phyloP scores from a whole-genome alignment of 2,797 vertebrate species.

The Gymnoscopelus microlampas region DNA sequence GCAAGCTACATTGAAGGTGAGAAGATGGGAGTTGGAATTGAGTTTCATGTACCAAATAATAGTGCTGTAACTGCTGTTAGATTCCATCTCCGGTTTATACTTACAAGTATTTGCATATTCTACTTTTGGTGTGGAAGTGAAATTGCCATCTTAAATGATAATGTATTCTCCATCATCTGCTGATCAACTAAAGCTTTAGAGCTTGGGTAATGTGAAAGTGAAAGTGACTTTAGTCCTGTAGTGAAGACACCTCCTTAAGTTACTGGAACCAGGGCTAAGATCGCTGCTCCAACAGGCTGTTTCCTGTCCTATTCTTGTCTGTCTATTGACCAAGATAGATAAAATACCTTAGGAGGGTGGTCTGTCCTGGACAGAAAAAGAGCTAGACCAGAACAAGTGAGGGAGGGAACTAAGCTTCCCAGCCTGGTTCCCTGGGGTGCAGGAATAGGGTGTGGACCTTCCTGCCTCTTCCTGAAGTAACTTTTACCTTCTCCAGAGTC shows the following conservation, averaged over 20 bases:
- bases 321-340: not conserved
- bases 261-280: too few relatives aligned
- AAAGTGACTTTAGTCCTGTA: too few relatives aligned
- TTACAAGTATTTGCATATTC: too few relatives aligned
- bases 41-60: not conserved
- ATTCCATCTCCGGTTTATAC: too few relatives aligned
- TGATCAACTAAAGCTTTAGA: too few relatives aligned
- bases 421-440: constrained; percentile 4
- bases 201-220: too few relatives aligned
- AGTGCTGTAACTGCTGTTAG: too few relatives aligned
- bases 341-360: constrained; percentile 2
- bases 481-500: constrained; percentile 14
- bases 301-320: not conserved
- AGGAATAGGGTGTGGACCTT: constrained; percentile 21
- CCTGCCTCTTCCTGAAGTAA: constrained; percentile 19
- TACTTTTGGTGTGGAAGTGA: too few relatives aligned
- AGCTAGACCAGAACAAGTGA: not conserved
- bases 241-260: too few relatives aligned
- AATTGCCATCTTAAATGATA: too few relatives aligned
- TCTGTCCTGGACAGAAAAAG: not conserved
- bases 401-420: constrained; percentile 1
- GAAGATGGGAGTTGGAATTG: not conserved
- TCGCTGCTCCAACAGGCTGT: too few relatives aligned
- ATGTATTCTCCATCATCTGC: too few relatives aligned
- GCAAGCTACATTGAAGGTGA: constrained; percentile 91